Evolutionary conservation across 30 jellyfish, hydroid and myxozoan genomes (phyloP), one percentile per base, ranked within the genome.

Genomic region (Chrysaora quinquecirrha): DNA sequence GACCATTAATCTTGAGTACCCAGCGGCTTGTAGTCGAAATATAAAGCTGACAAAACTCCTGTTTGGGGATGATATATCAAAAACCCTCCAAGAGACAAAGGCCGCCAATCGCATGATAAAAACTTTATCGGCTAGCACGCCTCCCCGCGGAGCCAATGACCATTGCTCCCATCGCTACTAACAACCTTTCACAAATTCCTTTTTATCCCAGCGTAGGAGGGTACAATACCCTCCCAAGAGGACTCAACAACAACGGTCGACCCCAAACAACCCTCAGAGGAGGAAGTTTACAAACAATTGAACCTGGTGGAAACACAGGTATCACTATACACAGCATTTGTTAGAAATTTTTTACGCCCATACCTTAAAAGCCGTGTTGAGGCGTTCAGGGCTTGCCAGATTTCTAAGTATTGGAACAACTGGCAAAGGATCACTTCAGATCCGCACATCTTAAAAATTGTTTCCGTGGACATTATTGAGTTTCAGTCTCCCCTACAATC

Each of bases 121-220:
- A 48, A 22, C n/a, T 30, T 18, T 18, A 33, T 25, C 80, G 27
- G 63, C 6, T 18, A 27, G 25, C 66, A 33, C 69, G 68, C n/a
- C n/a, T n/a, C n/a, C n/a, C n/a, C n/a, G n/a, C n/a, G n/a, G n/a
- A n/a, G n/a, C n/a, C n/a, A n/a, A n/a, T n/a, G n/a, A n/a, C 27
- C 27, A 22, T 71, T 65, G 43, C 3, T 32, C 7, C 43, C 43
- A 48, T 20, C 12, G 48, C 83, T 71, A 47, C 18, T 48, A 71
- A n/a, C 58, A 16, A 43, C 9, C 12, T 9, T 16, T 6, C 9
- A 34, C 19, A 18, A 71, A 71, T 71, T 33, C 83, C 43, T 71
- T 68, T 71, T 71, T 71, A 71, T 71, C 47, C 35, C 83, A 71
- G 68, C 38, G 30, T 34, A 67, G 83, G 83, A 46, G 68, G 68